Conservation (phyloP, 2,888 invertebrate genomes). For the Seira musarum region DNA sequence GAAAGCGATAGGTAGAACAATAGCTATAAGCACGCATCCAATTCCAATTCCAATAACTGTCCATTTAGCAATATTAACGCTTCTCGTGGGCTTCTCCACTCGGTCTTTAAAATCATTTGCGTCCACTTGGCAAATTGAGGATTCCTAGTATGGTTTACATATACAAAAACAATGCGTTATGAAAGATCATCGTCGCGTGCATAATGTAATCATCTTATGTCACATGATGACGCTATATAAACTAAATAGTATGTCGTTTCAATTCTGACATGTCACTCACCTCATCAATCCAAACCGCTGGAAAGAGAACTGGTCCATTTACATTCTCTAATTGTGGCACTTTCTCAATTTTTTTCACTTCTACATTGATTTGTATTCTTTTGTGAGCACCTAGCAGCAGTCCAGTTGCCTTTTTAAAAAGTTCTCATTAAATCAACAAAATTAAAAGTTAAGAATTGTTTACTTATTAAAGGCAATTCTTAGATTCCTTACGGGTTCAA, state of each 20-base stretch:
- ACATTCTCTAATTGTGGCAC: background rate
- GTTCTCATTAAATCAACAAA: background rate
- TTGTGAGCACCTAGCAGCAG: slow-evolving; percentile 40
- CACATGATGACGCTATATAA: no score
- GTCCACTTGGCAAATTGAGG: slow-evolving; percentile 25
- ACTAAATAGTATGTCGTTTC: no score
- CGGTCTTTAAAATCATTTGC: slow-evolving; percentile 35
- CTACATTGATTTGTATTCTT: slow-evolving; percentile 49
- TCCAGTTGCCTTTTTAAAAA: slow-evolving; percentile 42
- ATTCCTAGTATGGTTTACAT: slow-evolving; percentile 21
- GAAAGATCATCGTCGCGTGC: no score
- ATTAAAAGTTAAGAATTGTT: background rate
- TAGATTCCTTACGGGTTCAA: slow-evolving; percentile 41
- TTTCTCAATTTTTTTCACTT: background rate
- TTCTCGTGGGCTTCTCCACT: slow-evolving; percentile 33
- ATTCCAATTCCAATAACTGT: slow-evolving; percentile 38
- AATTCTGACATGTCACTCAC: no score
- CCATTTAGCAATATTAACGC: slow-evolving; percentile 41
- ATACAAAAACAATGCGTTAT: slow-evolving; percentile 7
- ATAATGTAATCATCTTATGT: background rate
- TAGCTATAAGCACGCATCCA: background rate
- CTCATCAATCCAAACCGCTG: slow-evolving; percentile 49
- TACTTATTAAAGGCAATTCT: background rate
- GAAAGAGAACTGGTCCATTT: slow-evolving; percentile 24
- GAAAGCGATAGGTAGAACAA: background rate